Conservation (phyloP, 2,888 invertebrate species). For the Oconnorella tubifera region DNA sequence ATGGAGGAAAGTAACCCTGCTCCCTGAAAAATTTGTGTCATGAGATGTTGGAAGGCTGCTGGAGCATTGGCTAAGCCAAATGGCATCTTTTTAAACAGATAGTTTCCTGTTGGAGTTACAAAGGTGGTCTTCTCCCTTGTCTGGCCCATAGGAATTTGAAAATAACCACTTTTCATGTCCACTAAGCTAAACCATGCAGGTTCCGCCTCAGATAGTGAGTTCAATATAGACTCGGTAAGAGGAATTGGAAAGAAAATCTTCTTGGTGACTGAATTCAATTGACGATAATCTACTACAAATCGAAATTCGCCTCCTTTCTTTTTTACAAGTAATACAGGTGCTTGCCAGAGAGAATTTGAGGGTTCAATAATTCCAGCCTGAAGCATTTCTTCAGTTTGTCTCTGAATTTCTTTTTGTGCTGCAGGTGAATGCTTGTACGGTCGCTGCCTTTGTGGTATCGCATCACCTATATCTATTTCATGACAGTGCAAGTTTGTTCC, state of each 20-base stretch:
- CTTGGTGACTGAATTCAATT: not conserved
- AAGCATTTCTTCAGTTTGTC: not conserved
- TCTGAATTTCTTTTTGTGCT: not conserved
- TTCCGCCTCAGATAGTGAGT: not conserved
- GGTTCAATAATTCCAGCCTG: not conserved
- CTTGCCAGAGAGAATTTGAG: not conserved
- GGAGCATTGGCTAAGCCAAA: constrained; percentile 2
- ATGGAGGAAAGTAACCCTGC: not conserved
- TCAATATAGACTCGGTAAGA: not conserved
- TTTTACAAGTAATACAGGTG: not conserved
- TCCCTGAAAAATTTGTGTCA: not conserved
- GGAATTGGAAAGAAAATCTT: not conserved
- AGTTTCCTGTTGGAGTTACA: not conserved
- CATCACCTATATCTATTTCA: not conserved
- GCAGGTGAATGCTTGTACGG: not conserved
- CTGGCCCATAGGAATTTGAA: not conserved
- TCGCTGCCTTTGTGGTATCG: not conserved
- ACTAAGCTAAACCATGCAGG: not conserved
- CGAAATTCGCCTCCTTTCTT: not conserved
- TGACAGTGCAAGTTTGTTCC: not conserved
- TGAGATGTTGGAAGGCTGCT: not conserved
- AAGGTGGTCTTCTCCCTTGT: not conserved
- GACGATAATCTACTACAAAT: not conserved
- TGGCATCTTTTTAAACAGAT: not conserved
- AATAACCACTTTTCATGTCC: not conserved